Conservation (phyloP, 2,888 invertebrate genomes). For the Aspidapion aeneum region DNA sequence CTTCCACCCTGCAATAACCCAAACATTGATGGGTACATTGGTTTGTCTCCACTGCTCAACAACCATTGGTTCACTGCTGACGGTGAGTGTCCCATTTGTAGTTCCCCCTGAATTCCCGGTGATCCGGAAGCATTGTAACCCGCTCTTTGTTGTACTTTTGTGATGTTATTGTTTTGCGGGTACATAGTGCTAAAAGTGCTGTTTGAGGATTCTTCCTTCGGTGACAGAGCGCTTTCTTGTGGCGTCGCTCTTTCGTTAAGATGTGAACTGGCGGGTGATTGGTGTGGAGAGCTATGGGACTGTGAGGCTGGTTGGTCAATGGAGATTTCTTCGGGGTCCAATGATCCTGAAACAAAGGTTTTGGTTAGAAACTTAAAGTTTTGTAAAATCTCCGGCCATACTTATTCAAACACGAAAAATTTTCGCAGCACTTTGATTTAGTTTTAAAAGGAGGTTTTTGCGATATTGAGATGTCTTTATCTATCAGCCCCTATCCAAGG, state of each 20-base stretch:
- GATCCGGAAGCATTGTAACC: conserved; percentile 68
- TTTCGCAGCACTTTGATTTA: no score
- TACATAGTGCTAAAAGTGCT: conserved; percentile 63
- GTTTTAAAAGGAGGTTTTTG: no score
- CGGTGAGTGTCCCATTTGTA: conserved; percentile 53
- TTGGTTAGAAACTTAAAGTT: no score
- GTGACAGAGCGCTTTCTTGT: conserved; percentile 53
- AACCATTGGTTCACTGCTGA: conserved; percentile 67
- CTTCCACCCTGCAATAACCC: conserved; percentile 54
- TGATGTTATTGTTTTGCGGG: conserved; percentile 42
- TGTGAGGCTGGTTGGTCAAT: conserved; percentile 52
- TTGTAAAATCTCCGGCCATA: no score
- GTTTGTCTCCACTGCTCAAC: conserved; percentile 65
- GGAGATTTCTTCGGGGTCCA: conserved; percentile 75
- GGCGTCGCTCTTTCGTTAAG: conserved; percentile 54
- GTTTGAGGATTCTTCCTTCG: conserved; percentile 72
- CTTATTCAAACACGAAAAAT: no score
- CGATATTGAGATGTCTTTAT: no score
- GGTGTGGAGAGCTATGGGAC: conserved; percentile 34
- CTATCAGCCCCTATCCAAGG: no score
- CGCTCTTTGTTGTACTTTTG: conserved; percentile 46
- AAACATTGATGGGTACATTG: conserved; percentile 62
- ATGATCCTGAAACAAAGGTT: conserved; percentile 61
- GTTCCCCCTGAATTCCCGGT: conserved; percentile 49
- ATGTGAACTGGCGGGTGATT: conserved; percentile 44